Evolutionary conservation across 2,888 invertebrate genomes (phyloP).

Genomic region (Chesias legatella): DNA sequence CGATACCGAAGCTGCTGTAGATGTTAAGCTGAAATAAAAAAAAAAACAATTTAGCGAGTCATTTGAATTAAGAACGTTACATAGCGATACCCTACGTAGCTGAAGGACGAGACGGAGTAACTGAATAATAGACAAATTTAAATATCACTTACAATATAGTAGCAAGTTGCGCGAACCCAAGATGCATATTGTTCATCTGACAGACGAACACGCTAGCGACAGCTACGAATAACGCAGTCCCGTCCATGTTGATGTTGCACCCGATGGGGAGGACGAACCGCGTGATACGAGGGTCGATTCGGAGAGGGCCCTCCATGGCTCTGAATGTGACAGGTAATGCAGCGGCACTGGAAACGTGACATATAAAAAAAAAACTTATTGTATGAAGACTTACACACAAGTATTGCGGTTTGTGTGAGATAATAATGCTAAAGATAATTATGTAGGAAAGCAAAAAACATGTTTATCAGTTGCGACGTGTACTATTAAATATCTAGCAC

Average conservation of each 20-base stretch:
- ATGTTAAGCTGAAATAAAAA: slow-evolving; percentile 82
- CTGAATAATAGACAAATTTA: not conserved
- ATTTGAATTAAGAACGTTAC: too few relatives aligned
- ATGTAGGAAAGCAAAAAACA: too few relatives aligned
- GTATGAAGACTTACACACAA: too few relatives aligned
- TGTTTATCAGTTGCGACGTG: too few relatives aligned
- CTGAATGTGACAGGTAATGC: slow-evolving; percentile 93
- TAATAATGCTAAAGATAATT: too few relatives aligned
- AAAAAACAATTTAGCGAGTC: too few relatives aligned
- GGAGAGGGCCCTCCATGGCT: slow-evolving; percentile 91
- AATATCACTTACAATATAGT: slow-evolving; percentile 87
- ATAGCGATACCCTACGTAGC: too few relatives aligned
- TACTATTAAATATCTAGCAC: too few relatives aligned
- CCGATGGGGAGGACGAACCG: slow-evolving; percentile 94
- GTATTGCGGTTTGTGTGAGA: too few relatives aligned
- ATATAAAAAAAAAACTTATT: too few relatives aligned
- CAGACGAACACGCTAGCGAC: slow-evolving; percentile 94
- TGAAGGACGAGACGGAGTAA: too few relatives aligned
- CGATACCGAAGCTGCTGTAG: slow-evolving; percentile 93
- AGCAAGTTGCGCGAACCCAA: slow-evolving; percentile 91
- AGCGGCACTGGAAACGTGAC: slow-evolving; percentile 83
- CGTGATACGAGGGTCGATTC: slow-evolving; percentile 89
- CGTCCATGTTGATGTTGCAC: slow-evolving; percentile 96
- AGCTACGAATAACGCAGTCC: slow-evolving; percentile 93
- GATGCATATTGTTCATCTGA: slow-evolving; percentile 90